phyloP scores from a whole-genome alignment of 2,888 invertebrate genomes.

The Pandemis cinnamomeana region DNA sequence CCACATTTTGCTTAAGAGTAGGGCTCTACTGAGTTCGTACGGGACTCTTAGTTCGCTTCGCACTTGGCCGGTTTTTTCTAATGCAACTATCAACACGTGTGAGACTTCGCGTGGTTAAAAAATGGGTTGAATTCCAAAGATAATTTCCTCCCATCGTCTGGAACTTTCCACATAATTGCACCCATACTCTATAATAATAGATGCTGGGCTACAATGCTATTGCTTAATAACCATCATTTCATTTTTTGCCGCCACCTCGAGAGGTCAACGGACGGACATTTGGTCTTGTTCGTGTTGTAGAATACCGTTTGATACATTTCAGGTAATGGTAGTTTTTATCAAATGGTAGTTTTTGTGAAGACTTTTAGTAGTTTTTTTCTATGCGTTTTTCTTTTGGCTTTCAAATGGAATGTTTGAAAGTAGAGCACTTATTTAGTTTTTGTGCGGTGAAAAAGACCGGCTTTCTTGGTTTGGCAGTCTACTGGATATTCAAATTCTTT shows the following conservation, averaged over 20 bases:
- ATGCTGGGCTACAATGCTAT: slow-evolving; percentile 21
- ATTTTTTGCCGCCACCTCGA: slow-evolving; percentile 9
- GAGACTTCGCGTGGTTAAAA: slow-evolving; percentile 3
- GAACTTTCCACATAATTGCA: slow-evolving; percentile 41
- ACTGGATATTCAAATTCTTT: too few species aligned
- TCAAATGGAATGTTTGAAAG: slow-evolving; percentile 1
- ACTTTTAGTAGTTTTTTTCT: not conserved
- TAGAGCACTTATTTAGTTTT: not conserved
- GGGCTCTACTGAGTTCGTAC: too few species aligned
- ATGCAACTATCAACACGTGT: not conserved
- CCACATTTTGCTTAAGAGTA: too few species aligned
- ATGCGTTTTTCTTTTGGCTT: not conserved
- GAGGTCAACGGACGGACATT: slow-evolving; percentile 7
- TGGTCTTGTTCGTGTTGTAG: slow-evolving; percentile 23
- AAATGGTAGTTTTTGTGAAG: slow-evolving; percentile 3
- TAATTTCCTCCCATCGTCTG: slow-evolving; percentile 21
- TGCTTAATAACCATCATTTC: slow-evolving; percentile 23
- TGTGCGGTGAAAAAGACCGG: not conserved
- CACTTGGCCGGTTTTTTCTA: not conserved
- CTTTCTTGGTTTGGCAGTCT: too few species aligned
- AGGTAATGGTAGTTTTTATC: slow-evolving; percentile 30
- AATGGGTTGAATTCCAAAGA: slow-evolving; percentile 31
- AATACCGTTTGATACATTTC: slow-evolving; percentile 38
- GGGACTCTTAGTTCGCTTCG: too few species aligned
- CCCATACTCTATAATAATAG: slow-evolving; percentile 35